Base-by-base conservation (phyloP, 2,113 vertebrate species). In the Probosciger aterrimus region DNA sequence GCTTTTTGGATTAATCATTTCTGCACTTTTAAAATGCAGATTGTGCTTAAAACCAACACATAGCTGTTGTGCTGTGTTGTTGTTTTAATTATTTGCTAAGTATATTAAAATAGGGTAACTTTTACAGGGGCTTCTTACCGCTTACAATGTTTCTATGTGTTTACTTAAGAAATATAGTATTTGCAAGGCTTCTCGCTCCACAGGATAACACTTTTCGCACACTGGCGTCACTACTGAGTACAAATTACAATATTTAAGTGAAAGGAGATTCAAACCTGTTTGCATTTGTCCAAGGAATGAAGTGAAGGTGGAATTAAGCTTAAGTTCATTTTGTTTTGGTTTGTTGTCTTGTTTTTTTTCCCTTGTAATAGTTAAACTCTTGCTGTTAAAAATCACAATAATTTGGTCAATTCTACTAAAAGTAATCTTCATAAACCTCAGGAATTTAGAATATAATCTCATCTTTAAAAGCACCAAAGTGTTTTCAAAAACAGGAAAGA, bases 401-500 rank as follows among this genome's bases (percentile, higher is more conserved):
- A 44, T 82, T 62, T 74, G 71, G 7, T 31, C 17, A 44, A 44
- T 65, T 55, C 24, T 57, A 7, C 50, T 64, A 20, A 28, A 78
- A 89, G 10, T 39, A 37, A 60, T 89, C 25, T 82, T 89, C 22
- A 18, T 35, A 69, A 91, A 82, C 33, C 62, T 85, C 81, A 73
- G 57, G 63, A 82, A 89, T 91, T 73, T 71, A 64, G 12, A 80
- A 46, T 28, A 41, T 18, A 47, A 31, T n/a, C 18, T 68, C 50
- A 62, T 69, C 41, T 65, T 74, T 69, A 69, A 82, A 50, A 22
- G 19, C 73, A 77, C 14, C 7, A 52, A 81, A 81, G 4, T n/a
- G 49, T 2, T 3, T 88, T 92, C 33, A 65, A 76, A 92, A 95
- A 11, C 88, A 96, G 94, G 88, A 97, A 96, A 80, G 69, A 28